Percentiles rank a stretch among this genome's conserved stretches.
Conservation (phyloP, 2,797 vertebrate species). For the Scolopax rusticola region DNA sequence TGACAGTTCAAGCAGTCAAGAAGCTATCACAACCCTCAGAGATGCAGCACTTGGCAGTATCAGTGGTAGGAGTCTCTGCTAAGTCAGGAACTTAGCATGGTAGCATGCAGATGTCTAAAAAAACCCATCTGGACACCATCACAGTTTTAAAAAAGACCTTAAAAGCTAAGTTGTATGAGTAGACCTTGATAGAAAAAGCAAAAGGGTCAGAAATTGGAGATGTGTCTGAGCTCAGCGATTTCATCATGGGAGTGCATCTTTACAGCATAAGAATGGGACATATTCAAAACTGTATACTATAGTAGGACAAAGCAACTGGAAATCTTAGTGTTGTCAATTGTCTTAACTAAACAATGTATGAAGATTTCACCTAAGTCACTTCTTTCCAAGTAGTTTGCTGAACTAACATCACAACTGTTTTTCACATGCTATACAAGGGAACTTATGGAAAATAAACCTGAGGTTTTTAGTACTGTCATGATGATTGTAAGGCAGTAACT, state of each 20-base stretch:
- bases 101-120: background rate
- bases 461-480: background rate
- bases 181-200: background rate
- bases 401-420: background rate
- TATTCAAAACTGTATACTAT: background rate
- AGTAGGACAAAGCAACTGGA: background rate
- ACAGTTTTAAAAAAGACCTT: background rate
- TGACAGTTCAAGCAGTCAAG: background rate
- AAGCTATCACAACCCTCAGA: background rate
- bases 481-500: background rate
- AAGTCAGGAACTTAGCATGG: background rate
- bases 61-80: background rate
- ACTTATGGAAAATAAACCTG: background rate
- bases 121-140: background rate
- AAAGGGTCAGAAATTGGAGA: background rate
- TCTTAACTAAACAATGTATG: background rate
- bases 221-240: background rate
- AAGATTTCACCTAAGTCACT: background rate
- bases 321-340: background rate
- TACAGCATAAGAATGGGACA: rapidly evolving
- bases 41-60: background rate
- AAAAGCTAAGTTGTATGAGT: rapidly evolving
- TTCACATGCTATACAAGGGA: background rate
- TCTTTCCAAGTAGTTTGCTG: background rate
- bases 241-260: background rate